Conservation (phyloP, 2,113 vertebrate species). For the Sphaerodactylus townsendi region DNA sequence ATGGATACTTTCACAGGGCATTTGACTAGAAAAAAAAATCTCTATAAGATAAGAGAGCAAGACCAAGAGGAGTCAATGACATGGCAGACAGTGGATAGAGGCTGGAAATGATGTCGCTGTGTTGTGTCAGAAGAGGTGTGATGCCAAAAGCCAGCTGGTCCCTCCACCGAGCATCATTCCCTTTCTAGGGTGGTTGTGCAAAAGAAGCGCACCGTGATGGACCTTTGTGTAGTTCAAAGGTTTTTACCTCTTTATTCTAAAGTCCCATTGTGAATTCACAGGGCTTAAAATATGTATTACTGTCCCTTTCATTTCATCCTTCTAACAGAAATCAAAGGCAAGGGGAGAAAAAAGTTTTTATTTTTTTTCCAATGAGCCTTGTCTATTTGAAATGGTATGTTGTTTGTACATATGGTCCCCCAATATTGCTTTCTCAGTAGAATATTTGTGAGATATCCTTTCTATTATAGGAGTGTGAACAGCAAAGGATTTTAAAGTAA, state of each 20-base stretch:
- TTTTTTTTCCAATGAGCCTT: conserved; percentile 77
- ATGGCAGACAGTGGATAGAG: conserved; percentile 63
- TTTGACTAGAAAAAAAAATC: conserved; percentile 70
- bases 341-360: conserved; percentile 66
- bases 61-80: conserved; percentile 72
- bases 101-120: conserved; percentile 79
- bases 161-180: conserved; percentile 74
- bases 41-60: conserved; percentile 74
- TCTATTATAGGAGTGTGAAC: conserved; percentile 56
- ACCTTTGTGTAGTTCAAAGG: conserved; percentile 99
- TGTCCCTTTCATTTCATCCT: conserved; percentile 97
- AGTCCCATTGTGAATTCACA: conserved; percentile 94
- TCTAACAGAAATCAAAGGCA: conserved; percentile 93
- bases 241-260: conserved; percentile 95
- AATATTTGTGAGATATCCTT: conserved; percentile 60
- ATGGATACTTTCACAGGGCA: conserved; percentile 80
- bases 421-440: conserved; percentile 73
- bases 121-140: conserved; percentile 75
- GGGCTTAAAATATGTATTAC: conserved; percentile 98
- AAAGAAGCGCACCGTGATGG: conserved; percentile 85
- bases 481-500: conserved; percentile 43
- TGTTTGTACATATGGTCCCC: conserved; percentile 79
- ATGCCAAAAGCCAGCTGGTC: conserved; percentile 79
- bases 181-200: conserved; percentile 85
- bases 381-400: conserved; percentile 86